These are phyloP conservation scores for Lagocephalus sceleratus DNA, from an alignment of 2,797 vertebrate genomes.

Conservation along the genomic window DNA sequence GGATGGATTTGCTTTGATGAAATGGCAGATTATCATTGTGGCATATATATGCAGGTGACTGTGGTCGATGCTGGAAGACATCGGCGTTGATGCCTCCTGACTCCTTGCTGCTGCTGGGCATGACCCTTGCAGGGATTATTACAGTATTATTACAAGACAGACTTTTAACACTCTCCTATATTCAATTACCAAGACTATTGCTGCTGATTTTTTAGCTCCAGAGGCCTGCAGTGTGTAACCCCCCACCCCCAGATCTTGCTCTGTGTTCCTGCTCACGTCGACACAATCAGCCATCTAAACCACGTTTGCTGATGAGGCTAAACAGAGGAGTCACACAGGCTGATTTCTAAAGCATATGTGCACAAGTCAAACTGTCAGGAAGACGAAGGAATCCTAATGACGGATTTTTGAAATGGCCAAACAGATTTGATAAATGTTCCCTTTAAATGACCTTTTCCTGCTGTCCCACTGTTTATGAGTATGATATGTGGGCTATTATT, in stretches of 20 bases:
- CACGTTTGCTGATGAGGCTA: constrained; percentile 15
- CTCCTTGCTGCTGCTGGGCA: constrained; percentile 16
- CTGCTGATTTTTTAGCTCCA: constrained; percentile 19
- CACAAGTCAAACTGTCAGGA: constrained; percentile 48
- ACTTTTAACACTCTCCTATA: too few species aligned
- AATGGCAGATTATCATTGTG: too few species aligned
- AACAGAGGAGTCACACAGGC: constrained; percentile 14
- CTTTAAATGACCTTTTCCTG: constrained; percentile 56
- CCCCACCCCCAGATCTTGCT: too few species aligned
- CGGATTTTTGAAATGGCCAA: constrained; percentile 62
- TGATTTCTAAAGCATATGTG: too few species aligned
- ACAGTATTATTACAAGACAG: too few species aligned
- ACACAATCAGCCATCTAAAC: constrained; percentile 30
- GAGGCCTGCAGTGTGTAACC: too few species aligned
- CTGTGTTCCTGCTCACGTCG: constrained; percentile 18
- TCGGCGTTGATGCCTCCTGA: too few species aligned
- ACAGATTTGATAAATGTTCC: constrained; percentile 57
- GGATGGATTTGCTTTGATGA: too few species aligned
- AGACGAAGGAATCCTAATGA: constrained; percentile 59
- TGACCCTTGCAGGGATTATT: constrained; percentile 21
- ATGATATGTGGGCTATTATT: constrained; percentile 59
- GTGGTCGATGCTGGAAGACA: too few species aligned
- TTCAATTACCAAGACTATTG: constrained; percentile 21
- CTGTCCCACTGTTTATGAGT: constrained; percentile 33
- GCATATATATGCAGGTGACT: too few species aligned